Base-by-base conservation (phyloP, 2,113 vertebrate genomes). In the Eptesicus fuscus region DNA sequence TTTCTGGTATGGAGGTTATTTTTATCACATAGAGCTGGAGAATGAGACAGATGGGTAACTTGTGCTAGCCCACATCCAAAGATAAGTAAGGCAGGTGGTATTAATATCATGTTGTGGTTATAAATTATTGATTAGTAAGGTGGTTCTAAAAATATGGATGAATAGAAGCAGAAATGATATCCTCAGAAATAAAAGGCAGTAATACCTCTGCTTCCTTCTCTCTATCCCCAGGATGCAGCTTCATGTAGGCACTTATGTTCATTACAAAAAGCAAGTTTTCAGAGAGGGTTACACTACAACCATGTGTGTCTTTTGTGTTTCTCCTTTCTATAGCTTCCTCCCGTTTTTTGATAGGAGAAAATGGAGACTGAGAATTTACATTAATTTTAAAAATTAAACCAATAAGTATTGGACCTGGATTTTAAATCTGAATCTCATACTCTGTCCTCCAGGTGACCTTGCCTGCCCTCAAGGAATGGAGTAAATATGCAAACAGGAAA, bases 61-160 rank as follows among this genome's bases (percentile, higher is more conserved):
- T 84, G 76, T 61, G 71, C 2, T 84, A 56, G 86, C 9, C 56
- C 9, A 88, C 22, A 71, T 91, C 20, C 13, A 14, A 85, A 17
- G 89, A 78, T 49, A 88, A 93, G 51, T 71, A 9, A 71, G n/a
- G 25, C 40, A 83, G 28, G 44, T 44, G 14, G 7, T 87, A 18
- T 80, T 73, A 90, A 82, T 70, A 82, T 25, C 12, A 93, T 51
- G 18, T 20, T 77, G 47, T 82, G 84, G 61, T 12, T 87, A 67
- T 9, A 97, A 89, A 94, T 82, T 83, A 86, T 70, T 63, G 74
- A 77, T 63, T 93, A 83, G 65, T 14, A 65, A 85, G 37, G 85
- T 86, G 18, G 40, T 47, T 80, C 32, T 82, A 95, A 86, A 79
- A 92, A 74, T 70, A 65, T 70, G 56, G 85, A 37, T 83, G 51